A percentile compares a stretch with the other conserved stretches of the same genome.
These are phyloP conservation scores for Falco concolor DNA, from an alignment of 2,797 vertebrate species.

Conservation along the genomic window DNA sequence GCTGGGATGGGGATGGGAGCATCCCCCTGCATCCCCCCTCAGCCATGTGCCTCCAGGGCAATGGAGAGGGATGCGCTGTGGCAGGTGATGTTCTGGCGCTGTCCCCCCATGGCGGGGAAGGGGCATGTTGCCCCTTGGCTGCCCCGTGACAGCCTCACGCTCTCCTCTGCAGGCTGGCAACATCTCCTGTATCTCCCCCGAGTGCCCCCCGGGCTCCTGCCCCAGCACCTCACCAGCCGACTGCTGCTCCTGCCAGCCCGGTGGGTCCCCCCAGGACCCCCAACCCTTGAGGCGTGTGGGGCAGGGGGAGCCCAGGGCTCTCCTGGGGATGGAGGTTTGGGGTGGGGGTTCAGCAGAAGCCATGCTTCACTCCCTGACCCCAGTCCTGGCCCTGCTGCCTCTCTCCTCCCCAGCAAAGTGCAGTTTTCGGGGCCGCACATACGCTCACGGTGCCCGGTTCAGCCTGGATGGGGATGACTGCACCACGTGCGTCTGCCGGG, in stretches of 20 bases:
- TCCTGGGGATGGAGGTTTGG: too few species aligned
- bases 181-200: slow-evolving; percentile 73
- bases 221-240: background rate
- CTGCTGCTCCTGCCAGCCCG: slow-evolving; percentile 74
- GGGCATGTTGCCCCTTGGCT: background rate
- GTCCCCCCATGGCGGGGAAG: background rate
- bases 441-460: slow-evolving; percentile 67
- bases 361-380: rapidly evolving
- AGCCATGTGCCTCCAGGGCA: too few species aligned
- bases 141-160: rapidly evolving
- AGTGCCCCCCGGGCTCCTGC: slow-evolving; percentile 71
- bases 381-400: background rate
- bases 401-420: slow-evolving; percentile 65
- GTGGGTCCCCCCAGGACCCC: slow-evolving; percentile 2
- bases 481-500: slow-evolving; percentile 75
- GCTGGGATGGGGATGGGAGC: background rate
- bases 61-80: background rate
- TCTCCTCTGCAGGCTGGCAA: slow-evolving; percentile 69
- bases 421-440: slow-evolving; percentile 66
- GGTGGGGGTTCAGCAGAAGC: background rate
- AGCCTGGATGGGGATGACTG: slow-evolving; percentile 70
- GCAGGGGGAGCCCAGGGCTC: rapidly evolving
- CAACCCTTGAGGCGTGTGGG: too few species aligned
- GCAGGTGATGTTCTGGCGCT: rapidly evolving
- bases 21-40: too few species aligned